Evolutionary conservation across 2,113 vertebrate species (phyloP).

Genomic region (rat (Rattus norvegicus)): GRCr8 NC_086037.1:51954501-51955000

Average conservation of each 20-base stretch:
- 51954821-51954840: neutral
- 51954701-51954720: neutral
- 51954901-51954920: neutral
- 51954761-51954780: neutral
- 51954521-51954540: neutral
- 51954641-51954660: constrained; percentile 17
- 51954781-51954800: constrained; percentile 5
- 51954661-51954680: neutral
- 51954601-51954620: neutral
- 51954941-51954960: neutral
- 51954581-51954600: neutral
- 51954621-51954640: neutral
- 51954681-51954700: neutral
- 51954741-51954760: neutral
- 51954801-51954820: neutral
- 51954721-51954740: constrained; percentile 42
- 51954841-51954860: neutral
- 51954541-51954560: neutral
- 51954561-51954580: neutral
- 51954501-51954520: neutral
- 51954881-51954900: neutral
- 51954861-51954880: too few species aligned
- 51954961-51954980: neutral
- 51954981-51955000: neutral
- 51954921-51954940: neutral